These are phyloP conservation scores for Manacus vitellinus DNA, from an alignment of 2,113 vertebrate species.

Conservation along the genomic window DNA sequence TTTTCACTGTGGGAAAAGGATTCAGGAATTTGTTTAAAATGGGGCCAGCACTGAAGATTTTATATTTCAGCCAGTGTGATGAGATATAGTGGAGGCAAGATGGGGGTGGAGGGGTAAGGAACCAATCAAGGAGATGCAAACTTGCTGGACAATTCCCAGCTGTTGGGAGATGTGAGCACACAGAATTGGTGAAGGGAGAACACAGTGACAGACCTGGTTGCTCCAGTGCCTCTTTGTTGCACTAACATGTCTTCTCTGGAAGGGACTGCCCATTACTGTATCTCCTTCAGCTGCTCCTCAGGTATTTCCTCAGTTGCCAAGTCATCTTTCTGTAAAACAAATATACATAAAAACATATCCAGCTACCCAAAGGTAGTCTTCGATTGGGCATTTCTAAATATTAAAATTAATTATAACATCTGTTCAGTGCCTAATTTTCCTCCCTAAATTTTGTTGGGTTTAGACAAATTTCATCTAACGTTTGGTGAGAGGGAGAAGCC, in stretches of 20 bases:
- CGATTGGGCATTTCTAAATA: not conserved
- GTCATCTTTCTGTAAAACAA: not conserved
- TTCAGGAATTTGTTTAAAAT: not conserved
- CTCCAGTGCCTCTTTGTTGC: not conserved
- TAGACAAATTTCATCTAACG: not conserved
- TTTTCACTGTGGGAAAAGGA: not conserved
- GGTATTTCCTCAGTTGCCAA: not conserved
- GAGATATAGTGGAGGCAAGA: not conserved
- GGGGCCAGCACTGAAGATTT: not conserved
- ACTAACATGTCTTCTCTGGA: not conserved
- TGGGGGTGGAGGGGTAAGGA: not conserved
- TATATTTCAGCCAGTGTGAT: not conserved
- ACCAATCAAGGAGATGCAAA: not conserved
- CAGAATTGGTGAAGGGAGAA: not conserved
- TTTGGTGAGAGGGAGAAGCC: not conserved
- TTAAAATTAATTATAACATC: not conserved
- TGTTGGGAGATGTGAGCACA: not conserved
- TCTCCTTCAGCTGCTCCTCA: not conserved
- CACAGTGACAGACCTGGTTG: not conserved
- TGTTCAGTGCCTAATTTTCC: not conserved
- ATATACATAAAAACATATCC: not conserved
- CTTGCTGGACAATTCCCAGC: not conserved
- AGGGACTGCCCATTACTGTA: not conserved
- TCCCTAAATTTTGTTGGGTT: not conserved
- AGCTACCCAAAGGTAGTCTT: not conserved